Evolutionary conservation across 2,113 vertebrate genomes (phyloP).

Genomic region (Nycticryphes semicollaris): DNA sequence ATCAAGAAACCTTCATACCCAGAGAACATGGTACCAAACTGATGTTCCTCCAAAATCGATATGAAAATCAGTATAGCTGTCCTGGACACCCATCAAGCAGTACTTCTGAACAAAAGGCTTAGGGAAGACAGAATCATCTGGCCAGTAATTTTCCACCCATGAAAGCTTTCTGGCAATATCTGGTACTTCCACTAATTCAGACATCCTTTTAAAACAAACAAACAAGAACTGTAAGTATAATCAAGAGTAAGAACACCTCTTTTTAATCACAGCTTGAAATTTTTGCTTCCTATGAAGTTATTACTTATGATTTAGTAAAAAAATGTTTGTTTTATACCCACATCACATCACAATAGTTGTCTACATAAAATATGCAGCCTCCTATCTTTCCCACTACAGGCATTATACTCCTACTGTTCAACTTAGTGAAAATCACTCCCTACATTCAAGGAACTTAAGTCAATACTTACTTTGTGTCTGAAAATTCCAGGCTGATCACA

Average conservation of each 20-base stretch:
- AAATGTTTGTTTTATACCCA: neutral
- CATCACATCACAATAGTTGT: neutral
- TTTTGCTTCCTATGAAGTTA: neutral
- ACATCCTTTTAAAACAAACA: constrained; percentile 84
- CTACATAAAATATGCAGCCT: neutral
- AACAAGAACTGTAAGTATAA: constrained; percentile 7
- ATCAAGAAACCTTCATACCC: constrained; percentile 80
- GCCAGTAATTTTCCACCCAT: constrained; percentile 99
- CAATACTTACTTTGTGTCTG: constrained; percentile 92
- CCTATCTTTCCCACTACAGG: neutral
- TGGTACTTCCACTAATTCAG: constrained; percentile 93
- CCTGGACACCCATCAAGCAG: constrained; percentile 97
- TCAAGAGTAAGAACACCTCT: neutral
- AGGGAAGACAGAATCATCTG: constrained; percentile 96
- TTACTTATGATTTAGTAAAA: neutral
- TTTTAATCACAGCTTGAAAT: neutral
- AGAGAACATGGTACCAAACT: constrained; percentile 99
- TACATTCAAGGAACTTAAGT: neutral
- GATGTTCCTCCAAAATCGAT: constrained; percentile 99
- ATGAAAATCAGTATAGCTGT: constrained; percentile 98
- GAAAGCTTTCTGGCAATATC: constrained; percentile 96
- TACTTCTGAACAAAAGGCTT: constrained; percentile 99
- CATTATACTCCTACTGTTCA: neutral
- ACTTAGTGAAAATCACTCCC: constrained; percentile 3
- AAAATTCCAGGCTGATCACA: constrained; percentile 99